Conservation (phyloP, 30 jellyfish, hydroid and myxozoan genomes). For the Sanderia malayensis region DNA sequence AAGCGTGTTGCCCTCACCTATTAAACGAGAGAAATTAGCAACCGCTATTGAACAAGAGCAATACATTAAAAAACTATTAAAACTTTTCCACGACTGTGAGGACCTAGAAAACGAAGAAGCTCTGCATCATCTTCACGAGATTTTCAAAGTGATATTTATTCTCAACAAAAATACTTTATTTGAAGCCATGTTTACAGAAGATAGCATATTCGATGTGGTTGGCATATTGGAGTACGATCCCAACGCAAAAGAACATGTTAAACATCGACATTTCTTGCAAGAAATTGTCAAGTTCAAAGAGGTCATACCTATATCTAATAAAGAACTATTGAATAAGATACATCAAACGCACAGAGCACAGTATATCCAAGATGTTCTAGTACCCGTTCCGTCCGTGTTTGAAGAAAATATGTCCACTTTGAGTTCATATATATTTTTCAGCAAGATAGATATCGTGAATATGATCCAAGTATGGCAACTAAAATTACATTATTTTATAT, state of each 20-base stretch:
- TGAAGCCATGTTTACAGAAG: slow-evolving; percentile 86
- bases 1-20: slow-evolving; percentile 68
- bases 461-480: slow-evolving; percentile 90
- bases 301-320: slow-evolving; percentile 85
- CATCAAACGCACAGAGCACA: slow-evolving; percentile 92
- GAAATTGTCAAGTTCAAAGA: slow-evolving; percentile 78
- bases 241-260: slow-evolving; percentile 58
- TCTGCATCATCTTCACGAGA: slow-evolving; percentile 78
- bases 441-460: slow-evolving; percentile 80
- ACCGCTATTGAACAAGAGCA: slow-evolving; percentile 75
- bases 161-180: slow-evolving; percentile 78
- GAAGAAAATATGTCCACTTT: slow-evolving; percentile 95
- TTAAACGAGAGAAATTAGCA: slow-evolving; percentile 73
- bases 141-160: slow-evolving; percentile 83
- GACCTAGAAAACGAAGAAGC: slow-evolving; percentile 94
- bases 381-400: slow-evolving; percentile 93
- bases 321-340: slow-evolving; percentile 67
- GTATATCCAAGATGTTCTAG: slow-evolving; percentile 86
- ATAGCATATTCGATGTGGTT: slow-evolving; percentile 75
- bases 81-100: slow-evolving; percentile 88
- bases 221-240: slow-evolving; percentile 97
- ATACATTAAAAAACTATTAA: slow-evolving; percentile 78
- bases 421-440: slow-evolving; percentile 87
- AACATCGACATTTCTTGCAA: slow-evolving; percentile 81
- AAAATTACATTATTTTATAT: no score